Base-by-base conservation (phyloP, 2,113 vertebrate species). In the Gasterosteus nipponicus region DNA sequence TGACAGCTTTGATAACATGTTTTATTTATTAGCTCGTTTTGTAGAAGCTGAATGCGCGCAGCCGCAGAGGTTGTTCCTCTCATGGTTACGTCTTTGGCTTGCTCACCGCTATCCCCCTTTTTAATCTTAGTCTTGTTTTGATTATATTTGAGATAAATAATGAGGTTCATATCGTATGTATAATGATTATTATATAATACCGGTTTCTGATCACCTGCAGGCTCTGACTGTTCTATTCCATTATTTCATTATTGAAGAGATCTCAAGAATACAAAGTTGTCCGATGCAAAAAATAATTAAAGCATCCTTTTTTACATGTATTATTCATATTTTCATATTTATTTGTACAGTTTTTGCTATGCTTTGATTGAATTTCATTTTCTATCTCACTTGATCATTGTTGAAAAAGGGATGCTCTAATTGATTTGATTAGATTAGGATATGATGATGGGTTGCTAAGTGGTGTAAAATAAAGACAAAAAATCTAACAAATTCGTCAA, bases 1-100 rank as follows among this genome's bases (percentile, higher is more conserved):
- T 84, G 83, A 82, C 78, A 67, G 78, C 14, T 16, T 72, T 44
- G 73, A 75, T 49, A 14, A 9, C 7, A 9, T 15, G 11, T 44
- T 7, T 19, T 19, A 26, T n/a, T 58, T 16, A 2, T 1, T 5
- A 7, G 35, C 35, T 58, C 66, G 33, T 39, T 73, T 69, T 33
- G 47, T 11, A 19, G 51, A n/a, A 33, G 51, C 70, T 65, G 61
- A 81, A 81, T 49, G 54, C 6, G 41, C 18, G 56, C 49, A 68
- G 47, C 46, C 62, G 22, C 11, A 10, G 54, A 71, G 51, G 58
- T 74, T 33, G 77, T 31, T 59, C 3, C 11, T 10, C 6, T 66
- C 29, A 38, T 5, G 33, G 19, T 49, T 38, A 9, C 33, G 53
- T 39, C 7, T 29, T 33, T 7, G 22, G 19, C 12, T 16, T 22